Conservation (phyloP, 2,888 invertebrate species). For the Aporophyla lueneburgensis region DNA sequence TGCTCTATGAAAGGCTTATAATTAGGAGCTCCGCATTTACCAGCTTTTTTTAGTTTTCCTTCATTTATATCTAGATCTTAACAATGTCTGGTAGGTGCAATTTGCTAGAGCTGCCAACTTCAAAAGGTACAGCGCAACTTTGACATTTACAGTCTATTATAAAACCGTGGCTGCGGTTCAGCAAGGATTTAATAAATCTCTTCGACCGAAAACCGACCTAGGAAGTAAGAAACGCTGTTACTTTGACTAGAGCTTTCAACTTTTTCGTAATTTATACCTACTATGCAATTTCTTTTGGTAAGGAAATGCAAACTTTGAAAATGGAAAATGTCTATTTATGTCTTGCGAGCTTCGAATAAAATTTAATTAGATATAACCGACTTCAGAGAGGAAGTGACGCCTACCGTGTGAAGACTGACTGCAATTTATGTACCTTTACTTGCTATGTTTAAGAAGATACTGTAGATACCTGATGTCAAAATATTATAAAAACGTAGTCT, state of each 20-base stretch:
- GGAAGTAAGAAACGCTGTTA: constrained; percentile 20
- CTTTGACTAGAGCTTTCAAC: constrained; percentile 10
- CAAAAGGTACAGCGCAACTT: constrained; percentile 32
- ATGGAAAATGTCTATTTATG: too few species aligned
- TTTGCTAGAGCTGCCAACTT: constrained; percentile 39
- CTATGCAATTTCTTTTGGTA: neutral
- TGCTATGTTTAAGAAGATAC: too few species aligned
- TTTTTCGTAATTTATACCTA: constrained; percentile 1
- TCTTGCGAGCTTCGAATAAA: neutral
- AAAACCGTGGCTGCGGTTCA: constrained; percentile 34
- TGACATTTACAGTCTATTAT: constrained; percentile 47
- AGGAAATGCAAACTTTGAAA: neutral
- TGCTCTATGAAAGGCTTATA: constrained; percentile 56
- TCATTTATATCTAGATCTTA: constrained; percentile 48
- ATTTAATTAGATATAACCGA: constrained; percentile 14
- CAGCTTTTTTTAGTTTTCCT: constrained; percentile 46
- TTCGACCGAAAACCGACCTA: constrained; percentile 22
- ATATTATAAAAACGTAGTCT: neutral
- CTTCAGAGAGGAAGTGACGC: constrained; percentile 12
- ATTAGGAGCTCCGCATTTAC: constrained; percentile 53
- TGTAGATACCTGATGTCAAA: neutral
- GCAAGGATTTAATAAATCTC: constrained; percentile 45
- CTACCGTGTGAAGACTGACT: neutral
- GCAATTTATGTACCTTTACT: constrained; percentile 18
- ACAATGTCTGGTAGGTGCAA: constrained; percentile 51